Base-by-base conservation (phyloP, 2,113 vertebrate species). In the Dromiciops gliroides region DNA sequence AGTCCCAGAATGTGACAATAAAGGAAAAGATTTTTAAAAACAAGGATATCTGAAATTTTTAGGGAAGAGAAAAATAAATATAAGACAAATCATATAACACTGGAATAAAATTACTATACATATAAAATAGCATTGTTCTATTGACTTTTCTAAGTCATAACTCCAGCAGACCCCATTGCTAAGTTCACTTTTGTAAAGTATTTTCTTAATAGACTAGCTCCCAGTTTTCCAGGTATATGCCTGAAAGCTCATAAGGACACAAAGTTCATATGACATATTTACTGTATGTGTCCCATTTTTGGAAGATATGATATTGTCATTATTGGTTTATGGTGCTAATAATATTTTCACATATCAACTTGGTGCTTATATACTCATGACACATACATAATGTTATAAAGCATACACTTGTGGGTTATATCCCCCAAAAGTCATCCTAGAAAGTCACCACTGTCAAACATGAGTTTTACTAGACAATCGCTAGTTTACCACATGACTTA, bases 31-130 rank as follows among this genome's bases (percentile, higher is more conserved):
- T n/a, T n/a, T n/a, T n/a, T n/a, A 8, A 97, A 83, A 19, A 92
- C 53, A 94, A 56, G 53, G 91, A 91, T 89, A 60, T 89, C 49
- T 92, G 53, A 91, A 90, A 92, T 95, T 95, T 95, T 92, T 51
- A 96, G 48, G 19, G 25, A 89, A 53, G 31, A 31, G 89, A 90
- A 92, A 92, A 93, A 96, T 90, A 95, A 89, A 96, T 90, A 67
- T 89, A 92, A 48, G 49, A 25, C 22, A 89, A 95, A 44, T 95
- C n/a, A 95, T 90, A 96, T 44, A 93, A 24, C 3, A 94, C 51
- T 94, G 51, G 95, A 95, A 96, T 95, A 92, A 96, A 97, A 95
- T 11, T 53, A 92, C 91, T 93, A 24, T 52, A 93, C 50, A 92
- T 91, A 0, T 90, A 94, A 96, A 92, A 26, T 93, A 26, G 22